Conservation (phyloP, 2,888 invertebrate species). For the Eulithis prunata region DNA sequence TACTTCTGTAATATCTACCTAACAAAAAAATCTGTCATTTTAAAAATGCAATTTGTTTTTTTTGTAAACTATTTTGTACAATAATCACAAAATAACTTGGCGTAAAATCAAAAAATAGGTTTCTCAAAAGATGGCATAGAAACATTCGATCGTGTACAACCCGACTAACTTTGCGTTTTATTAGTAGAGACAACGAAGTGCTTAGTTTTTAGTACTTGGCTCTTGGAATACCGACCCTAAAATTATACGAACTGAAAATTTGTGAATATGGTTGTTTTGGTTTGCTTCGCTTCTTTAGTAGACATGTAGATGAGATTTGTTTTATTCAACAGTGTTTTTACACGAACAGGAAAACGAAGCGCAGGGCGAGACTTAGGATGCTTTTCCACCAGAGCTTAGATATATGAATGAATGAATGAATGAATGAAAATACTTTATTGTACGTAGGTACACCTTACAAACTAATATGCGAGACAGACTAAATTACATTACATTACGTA, state of each 20-base stretch:
- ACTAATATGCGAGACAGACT: too few relatives aligned
- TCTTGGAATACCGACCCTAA: constrained; percentile 35
- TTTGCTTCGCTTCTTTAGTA: constrained; percentile 6
- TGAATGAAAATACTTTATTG: too few relatives aligned
- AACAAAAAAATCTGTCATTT: not conserved
- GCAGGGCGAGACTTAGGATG: too few relatives aligned
- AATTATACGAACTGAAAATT: constrained; percentile 45
- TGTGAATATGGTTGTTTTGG: constrained; percentile 22
- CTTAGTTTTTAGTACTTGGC: constrained; percentile 50
- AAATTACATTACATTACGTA: too few relatives aligned
- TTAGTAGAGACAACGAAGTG: constrained; percentile 39
- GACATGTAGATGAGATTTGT: constrained; percentile 13
- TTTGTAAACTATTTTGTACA: too few relatives aligned
- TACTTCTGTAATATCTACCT: not conserved
- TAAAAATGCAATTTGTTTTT: too few relatives aligned
- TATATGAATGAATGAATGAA: too few relatives aligned
- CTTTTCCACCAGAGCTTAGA: too few relatives aligned
- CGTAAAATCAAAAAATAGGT: not conserved
- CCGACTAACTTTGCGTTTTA: constrained; percentile 38
- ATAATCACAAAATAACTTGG: constrained; percentile 9
- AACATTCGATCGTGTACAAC: constrained; percentile 36
- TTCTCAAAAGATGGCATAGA: constrained; percentile 4
- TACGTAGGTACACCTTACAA: too few relatives aligned
- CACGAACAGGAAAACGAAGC: not conserved
- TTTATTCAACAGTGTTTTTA: constrained; percentile 11